Base-by-base conservation (phyloP, 1,140 invertebrate species). In the Cydia pomonella region DNA sequence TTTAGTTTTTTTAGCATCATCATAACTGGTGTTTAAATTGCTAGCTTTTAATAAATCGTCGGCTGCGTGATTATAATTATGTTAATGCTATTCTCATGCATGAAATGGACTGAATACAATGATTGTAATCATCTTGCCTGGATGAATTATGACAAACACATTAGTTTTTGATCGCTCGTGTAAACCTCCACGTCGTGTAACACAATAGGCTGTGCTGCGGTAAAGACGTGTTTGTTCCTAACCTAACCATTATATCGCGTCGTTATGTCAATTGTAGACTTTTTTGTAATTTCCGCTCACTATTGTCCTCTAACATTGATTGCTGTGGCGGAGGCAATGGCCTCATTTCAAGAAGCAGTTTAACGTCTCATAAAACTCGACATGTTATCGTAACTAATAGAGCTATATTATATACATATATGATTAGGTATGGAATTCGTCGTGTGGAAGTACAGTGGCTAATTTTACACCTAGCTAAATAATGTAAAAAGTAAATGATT, bases 391-490 rank as follows among this genome's bases (percentile, higher is more conserved):
- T 73, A 79, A 69, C 76, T 50, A 59, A 75, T 77, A 73, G 72
- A 64, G 62, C n/a, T n/a, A n/a, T n/a, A n/a, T n/a, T n/a, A n/a
- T n/a, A 73, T 79, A 79, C 82, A 87, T 85, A 84, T 82, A 81
- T 78, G 76, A 81, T 79, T 80, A 78, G 76, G 75, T 66, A 74
- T 79, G 79, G 81, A 79, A 80, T 85, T 77, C 76, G 63, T 41
- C 13, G 71, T 38, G 79, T 50, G 81, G 79, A 81, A 79, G 73
- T 64, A 75, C 25, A 47, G 21, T 75, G 75, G 64, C n/a, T 80
- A 62, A 82, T 75, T 78, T 81, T 80, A 77, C 64, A 41, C 64
- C 64, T 69, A 69, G 16, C 29, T 81, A 81, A 69, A 80, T 81
- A 74, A 79, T 59, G 73, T 75, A 80, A 81, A 84, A 80, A 80